Conservation (phyloP, 1,140 invertebrate genomes). For the Druon quercuslanigerum region DNA sequence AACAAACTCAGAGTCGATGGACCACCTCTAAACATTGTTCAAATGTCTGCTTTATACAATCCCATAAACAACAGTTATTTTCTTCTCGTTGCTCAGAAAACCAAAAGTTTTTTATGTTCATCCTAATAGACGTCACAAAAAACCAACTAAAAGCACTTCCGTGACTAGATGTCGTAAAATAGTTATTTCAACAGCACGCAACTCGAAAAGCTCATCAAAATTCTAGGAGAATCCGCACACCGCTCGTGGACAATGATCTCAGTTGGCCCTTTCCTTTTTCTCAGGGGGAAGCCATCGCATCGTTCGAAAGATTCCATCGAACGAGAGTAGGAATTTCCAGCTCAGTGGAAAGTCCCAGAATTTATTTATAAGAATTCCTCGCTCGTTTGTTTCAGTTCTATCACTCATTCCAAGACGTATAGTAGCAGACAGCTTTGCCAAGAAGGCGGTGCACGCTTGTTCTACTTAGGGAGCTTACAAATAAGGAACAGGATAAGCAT, state of each 20-base stretch:
- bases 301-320: neutral
- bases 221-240: conserved; percentile 10
- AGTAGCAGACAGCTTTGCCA: no score
- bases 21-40: no score
- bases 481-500: neutral
- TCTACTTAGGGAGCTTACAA: neutral
- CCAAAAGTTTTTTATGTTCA: no score
- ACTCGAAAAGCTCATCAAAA: conserved; percentile 10
- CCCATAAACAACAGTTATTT: no score
- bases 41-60: no score
- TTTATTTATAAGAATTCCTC: conserved; percentile 54
- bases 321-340: conserved; percentile 31
- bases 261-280: neutral
- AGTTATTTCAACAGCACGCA: neutral
- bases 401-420: no score
- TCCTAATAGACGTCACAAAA: no score
- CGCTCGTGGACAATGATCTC: conserved; percentile 17
- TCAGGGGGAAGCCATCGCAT: neutral
- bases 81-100: no score
- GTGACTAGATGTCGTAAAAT: neutral
- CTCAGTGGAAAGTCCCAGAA: conserved; percentile 34
- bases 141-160: no score
- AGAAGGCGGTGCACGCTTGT: neutral
- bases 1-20: no score
- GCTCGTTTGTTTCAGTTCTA: conserved; percentile 42